Evolutionary conservation across 2,888 invertebrate species (phyloP), one percentile per base, ranked within the genome.

Genomic region (Caenorhabditis sinica): DNA sequence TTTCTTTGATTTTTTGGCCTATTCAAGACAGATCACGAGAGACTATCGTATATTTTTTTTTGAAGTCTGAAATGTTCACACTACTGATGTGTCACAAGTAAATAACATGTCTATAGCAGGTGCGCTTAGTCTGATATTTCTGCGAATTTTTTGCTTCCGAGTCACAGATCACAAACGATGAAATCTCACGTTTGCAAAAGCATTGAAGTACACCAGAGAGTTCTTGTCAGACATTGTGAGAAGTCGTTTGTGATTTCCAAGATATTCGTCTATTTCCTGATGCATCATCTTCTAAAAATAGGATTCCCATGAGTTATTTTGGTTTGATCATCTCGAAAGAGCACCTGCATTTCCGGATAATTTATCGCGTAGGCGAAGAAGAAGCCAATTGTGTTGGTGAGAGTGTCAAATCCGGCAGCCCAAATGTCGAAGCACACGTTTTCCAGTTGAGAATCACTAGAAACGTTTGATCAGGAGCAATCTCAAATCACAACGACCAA

Each of bases 361-460:
- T 83, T 75, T 8, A 83, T 75, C 0, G 83, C 69, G 81, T 86
- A 83, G 72, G 76, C 73, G 60, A 83, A 36, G 28, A 72, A 81
- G 73, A 82, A 85, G 25, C 66, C 63, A 23, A 85, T 61, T 28
- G 82, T 74, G 30, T 69, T 69, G 5, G 82, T 65, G 36, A 79
- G 73, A 23, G 85, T 85, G 51, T 72, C 82, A 15, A 82, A 73
- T 58, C 83, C 86, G 43, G 86, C 86, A 4, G 56, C 60, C 86
- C 83, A 86, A 8, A 86, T 80, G 28, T 86, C 83, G 65, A 86
- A 86, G 17, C 76, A 80, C 6, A 83, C 74, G 53, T 86, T 86
- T 11, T 69, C 72, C n/a, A 86, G 49, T 58, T 86, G 86, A 9
- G 75, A 45, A 43, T 80, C 77, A 66, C 81, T 85, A 53, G 28